phyloP scores from a whole-genome alignment of 1,140 invertebrate species.

The Aphaenogaster floridana region DNA sequence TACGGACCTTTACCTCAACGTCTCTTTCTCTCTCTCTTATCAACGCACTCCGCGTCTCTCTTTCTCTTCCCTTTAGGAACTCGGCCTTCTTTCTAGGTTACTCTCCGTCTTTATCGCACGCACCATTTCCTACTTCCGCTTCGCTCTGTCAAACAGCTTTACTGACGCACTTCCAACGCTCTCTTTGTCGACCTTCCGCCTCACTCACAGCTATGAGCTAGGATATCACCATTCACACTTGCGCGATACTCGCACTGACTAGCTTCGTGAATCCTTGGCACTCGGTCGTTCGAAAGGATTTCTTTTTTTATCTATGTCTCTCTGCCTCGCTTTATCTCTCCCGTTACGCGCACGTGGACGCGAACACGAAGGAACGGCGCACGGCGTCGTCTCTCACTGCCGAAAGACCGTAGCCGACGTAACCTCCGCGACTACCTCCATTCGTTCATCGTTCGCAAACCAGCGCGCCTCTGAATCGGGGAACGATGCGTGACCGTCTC shows the following conservation, averaged over 20 bases:
- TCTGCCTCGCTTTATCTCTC: not conserved
- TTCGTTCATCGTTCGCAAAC: slow-evolving; percentile 79
- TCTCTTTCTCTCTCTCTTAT: not conserved
- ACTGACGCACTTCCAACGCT: not conserved
- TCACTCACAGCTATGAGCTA: slow-evolving; percentile 21
- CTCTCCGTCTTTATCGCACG: slow-evolving; percentile 17
- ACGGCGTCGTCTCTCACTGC: slow-evolving; percentile 71
- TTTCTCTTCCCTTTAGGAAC: not conserved
- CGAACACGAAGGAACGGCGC: slow-evolving; percentile 32
- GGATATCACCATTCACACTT: slow-evolving; percentile 55
- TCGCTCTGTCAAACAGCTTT: slow-evolving; percentile 5
- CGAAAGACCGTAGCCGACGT: slow-evolving; percentile 74
- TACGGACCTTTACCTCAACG: not conserved
- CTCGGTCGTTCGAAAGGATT: not conserved
- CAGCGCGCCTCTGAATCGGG: slow-evolving; percentile 79
- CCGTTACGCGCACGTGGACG: slow-evolving; percentile 21
- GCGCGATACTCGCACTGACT: slow-evolving; percentile 75
- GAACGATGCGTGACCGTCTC: slow-evolving; percentile 84
- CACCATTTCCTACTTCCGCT: not conserved
- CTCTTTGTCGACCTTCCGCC: slow-evolving; percentile 27
- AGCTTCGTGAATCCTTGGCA: slow-evolving; percentile 76
- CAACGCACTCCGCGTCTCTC: not conserved
- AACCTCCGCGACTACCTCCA: slow-evolving; percentile 78
- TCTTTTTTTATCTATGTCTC: not conserved
- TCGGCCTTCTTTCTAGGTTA: slow-evolving; percentile 45